Percentiles rank a stretch among this genome's conserved stretches.
Conservation (phyloP, 2,888 invertebrate species). For the Mechanitis mazaeus region DNA sequence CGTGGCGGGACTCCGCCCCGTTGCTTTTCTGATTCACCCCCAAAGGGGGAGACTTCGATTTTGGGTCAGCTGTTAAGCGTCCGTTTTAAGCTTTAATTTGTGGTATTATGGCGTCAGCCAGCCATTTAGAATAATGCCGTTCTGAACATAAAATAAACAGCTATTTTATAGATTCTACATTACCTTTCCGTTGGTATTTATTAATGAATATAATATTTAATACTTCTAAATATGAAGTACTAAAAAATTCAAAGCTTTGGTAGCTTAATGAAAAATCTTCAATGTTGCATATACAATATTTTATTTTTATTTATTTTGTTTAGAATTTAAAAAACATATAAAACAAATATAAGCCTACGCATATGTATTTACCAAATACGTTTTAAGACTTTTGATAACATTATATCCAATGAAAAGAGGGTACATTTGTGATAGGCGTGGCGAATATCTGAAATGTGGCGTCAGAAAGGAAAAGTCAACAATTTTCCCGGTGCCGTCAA, state of each 20-base stretch:
- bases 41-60: conserved; percentile 58
- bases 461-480: conserved; percentile 72
- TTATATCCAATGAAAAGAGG: conserved; percentile 55
- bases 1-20: conserved; percentile 69
- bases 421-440: conserved; percentile 51
- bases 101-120: conserved; percentile 66
- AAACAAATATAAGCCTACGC: too few relatives aligned
- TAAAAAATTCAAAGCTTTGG: not conserved
- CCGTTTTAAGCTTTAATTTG: conserved; percentile 77
- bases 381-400: not conserved
- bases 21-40: conserved; percentile 51
- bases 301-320: too few relatives aligned
- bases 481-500: conserved; percentile 49
- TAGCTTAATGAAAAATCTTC: not conserved
- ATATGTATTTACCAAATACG: not conserved
- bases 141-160: conserved; percentile 49
- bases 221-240: too few relatives aligned
- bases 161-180: conserved; percentile 52
- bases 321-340: too few relatives aligned
- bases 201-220: not conserved
- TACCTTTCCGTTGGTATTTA: conserved; percentile 12
- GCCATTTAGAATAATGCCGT: conserved; percentile 70
- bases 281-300: too few relatives aligned
- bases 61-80: conserved; percentile 76
- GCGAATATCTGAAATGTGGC: conserved; percentile 49